phyloP scores from a whole-genome alignment of 1,140 invertebrate genomes.

The Lordiphosa stackelbergi region DNA sequence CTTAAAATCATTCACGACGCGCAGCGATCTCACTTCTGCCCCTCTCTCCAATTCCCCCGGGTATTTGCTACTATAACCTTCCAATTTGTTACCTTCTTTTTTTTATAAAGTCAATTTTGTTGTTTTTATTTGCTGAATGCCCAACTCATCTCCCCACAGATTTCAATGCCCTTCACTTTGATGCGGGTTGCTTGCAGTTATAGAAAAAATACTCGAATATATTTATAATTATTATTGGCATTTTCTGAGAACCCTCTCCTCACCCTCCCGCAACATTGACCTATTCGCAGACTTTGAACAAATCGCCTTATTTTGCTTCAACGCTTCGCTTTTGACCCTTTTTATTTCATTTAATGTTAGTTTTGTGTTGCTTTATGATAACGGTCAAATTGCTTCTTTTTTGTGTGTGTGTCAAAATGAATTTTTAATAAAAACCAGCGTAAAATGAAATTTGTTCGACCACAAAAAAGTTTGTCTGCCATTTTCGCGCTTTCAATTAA shows the following conservation, averaged over 20 bases:
- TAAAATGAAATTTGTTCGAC: not conserved
- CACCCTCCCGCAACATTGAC: not conserved
- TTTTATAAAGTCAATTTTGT: slow-evolving; percentile 1
- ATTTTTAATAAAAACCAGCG: not conserved
- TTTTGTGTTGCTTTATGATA: slow-evolving; percentile 10
- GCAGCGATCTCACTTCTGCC: too few species aligned
- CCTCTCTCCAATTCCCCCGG: too few species aligned
- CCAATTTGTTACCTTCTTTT: too few species aligned
- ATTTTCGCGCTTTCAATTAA: slow-evolving; percentile 8
- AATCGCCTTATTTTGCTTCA: slow-evolving; percentile 10
- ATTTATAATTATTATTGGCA: slow-evolving; percentile 13
- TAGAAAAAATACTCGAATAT: slow-evolving; percentile 1
- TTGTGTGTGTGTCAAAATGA: slow-evolving; percentile 2
- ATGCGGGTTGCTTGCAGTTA: slow-evolving; percentile 4
- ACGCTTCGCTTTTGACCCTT: slow-evolving; percentile 8
- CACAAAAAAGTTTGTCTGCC: slow-evolving; percentile 5
- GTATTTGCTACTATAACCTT: too few species aligned
- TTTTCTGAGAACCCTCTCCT: not conserved
- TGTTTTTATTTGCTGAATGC: not conserved
- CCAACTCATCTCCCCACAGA: not conserved
- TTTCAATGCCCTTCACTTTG: not conserved
- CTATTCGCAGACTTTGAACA: not conserved
- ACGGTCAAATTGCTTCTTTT: slow-evolving; percentile 7
- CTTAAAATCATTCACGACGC: too few species aligned
- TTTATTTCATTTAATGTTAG: slow-evolving; percentile 1